These are phyloP conservation scores for Pachypeltis micranthus DNA, from an alignment of 1,140 invertebrate genomes.

Conservation along the genomic window DNA sequence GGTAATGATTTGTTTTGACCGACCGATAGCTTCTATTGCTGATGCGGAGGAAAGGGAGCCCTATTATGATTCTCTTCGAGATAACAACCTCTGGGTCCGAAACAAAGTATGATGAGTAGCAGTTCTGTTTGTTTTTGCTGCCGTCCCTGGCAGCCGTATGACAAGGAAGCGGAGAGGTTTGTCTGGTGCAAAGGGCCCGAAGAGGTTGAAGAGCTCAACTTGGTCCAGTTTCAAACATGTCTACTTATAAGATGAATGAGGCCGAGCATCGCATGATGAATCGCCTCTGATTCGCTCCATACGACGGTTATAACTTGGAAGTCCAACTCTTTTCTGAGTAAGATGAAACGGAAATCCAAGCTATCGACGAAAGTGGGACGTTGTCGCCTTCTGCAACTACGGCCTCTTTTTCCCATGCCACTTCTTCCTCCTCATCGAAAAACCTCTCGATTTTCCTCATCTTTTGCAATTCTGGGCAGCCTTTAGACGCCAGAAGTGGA, in stretches of 20 bases:
- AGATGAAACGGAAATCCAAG: constrained; percentile 8
- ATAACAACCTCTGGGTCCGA: too few species aligned
- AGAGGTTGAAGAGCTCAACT: not conserved
- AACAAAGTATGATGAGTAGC: constrained; percentile 7
- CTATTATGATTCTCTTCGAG: too few species aligned
- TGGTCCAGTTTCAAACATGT: constrained; percentile 1
- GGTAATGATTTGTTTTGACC: too few species aligned
- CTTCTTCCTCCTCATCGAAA: too few species aligned
- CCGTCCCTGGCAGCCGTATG: not conserved
- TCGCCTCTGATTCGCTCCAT: not conserved
- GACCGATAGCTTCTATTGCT: too few species aligned
- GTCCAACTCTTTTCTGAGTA: constrained; percentile 1
- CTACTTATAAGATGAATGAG: not conserved
- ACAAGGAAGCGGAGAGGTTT: not conserved
- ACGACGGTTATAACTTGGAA: not conserved
- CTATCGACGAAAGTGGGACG: not conserved
- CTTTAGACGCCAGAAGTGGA: too few species aligned
- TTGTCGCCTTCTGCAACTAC: too few species aligned
- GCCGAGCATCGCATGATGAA: not conserved
- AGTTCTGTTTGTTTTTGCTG: not conserved
- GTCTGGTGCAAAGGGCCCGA: not conserved
- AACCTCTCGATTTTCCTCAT: too few species aligned
- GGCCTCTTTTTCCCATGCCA: too few species aligned
- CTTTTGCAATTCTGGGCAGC: too few species aligned
- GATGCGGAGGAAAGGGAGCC: too few species aligned